Evolutionary conservation across 2,797 vertebrate species (phyloP).

Genomic region (Leptoclinus maculatus): DNA sequence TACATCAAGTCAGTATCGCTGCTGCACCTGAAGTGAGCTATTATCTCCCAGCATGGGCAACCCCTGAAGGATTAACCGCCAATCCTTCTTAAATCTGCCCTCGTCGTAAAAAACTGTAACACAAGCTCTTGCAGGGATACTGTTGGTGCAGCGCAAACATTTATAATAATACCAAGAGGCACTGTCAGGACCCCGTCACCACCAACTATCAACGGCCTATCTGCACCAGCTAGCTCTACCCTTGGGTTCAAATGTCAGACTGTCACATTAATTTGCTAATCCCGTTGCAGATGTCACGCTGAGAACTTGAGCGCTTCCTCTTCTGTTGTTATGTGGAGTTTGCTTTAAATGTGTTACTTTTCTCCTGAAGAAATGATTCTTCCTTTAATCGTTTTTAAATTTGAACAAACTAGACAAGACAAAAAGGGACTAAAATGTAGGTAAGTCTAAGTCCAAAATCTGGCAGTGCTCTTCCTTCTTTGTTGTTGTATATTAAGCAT

Average conservation of each 20-base stretch:
- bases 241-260: constrained; percentile 76
- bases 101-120: constrained; percentile 53
- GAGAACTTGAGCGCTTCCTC: constrained; percentile 55
- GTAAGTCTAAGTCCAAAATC: background rate
- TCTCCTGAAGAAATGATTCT: constrained; percentile 10
- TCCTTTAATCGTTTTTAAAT: constrained; percentile 24
- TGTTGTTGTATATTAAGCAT: background rate
- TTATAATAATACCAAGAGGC: constrained; percentile 68
- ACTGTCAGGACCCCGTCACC: constrained; percentile 64
- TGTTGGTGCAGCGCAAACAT: constrained; percentile 61
- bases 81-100: constrained; percentile 74
- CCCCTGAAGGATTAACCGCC: constrained; percentile 71
- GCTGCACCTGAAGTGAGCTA: constrained; percentile 66
- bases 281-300: constrained; percentile 58
- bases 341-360: constrained; percentile 34
- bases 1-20: constrained; percentile 28
- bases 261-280: constrained; percentile 75
- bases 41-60: constrained; percentile 59
- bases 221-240: constrained; percentile 62
- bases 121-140: constrained; percentile 64
- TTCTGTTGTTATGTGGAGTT: constrained; percentile 41
- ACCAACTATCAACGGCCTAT: constrained; percentile 58
- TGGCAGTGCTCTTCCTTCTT: background rate
- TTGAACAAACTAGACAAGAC: constrained; percentile 8
- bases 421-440: background rate